Conservation (phyloP, 2,113 vertebrate species). For the Triplophysa siluroides region DNA sequence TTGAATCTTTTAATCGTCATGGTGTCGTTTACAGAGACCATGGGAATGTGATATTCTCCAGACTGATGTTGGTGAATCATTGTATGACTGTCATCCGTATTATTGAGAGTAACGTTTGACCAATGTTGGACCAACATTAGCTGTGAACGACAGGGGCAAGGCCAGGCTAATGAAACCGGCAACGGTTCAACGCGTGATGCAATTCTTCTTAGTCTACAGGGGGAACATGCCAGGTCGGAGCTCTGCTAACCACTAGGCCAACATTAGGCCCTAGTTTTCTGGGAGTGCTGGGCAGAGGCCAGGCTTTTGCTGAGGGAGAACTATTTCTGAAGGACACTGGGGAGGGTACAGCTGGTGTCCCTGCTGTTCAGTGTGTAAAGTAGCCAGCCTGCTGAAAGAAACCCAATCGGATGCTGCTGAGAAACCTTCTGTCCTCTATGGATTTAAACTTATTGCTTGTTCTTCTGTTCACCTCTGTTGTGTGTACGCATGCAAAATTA, state of each 20-base stretch:
- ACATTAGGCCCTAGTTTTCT: conserved; percentile 10
- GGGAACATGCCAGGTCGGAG: not conserved
- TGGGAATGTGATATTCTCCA: conserved; percentile 49
- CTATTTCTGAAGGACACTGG: conserved; percentile 64
- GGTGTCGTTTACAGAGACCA: conserved; percentile 32
- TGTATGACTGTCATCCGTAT: conserved; percentile 6
- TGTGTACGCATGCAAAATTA: not conserved
- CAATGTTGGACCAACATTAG: conserved; percentile 1
- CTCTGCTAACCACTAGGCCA: not conserved
- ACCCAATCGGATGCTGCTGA: conserved; percentile 58
- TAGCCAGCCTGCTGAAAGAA: conserved; percentile 54
- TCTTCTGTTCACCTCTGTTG: conserved; percentile 2
- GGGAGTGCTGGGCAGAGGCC: conserved; percentile 47
- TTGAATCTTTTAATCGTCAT: conserved; percentile 59
- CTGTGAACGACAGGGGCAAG: not conserved
- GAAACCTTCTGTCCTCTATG: conserved; percentile 56
- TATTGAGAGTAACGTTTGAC: conserved; percentile 7
- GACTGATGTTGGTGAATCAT: conserved; percentile 36
- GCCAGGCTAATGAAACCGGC: conserved; percentile 6
- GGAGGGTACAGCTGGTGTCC: conserved; percentile 66
- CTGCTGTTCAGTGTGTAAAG: conserved; percentile 55
- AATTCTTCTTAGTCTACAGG: not conserved
- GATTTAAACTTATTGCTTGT: conserved; percentile 29
- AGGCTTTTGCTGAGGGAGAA: conserved; percentile 54
- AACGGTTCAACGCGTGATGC: not conserved